Base-by-base conservation (phyloP, 2,113 vertebrate genomes). In the Plectropomus leopardus region DNA sequence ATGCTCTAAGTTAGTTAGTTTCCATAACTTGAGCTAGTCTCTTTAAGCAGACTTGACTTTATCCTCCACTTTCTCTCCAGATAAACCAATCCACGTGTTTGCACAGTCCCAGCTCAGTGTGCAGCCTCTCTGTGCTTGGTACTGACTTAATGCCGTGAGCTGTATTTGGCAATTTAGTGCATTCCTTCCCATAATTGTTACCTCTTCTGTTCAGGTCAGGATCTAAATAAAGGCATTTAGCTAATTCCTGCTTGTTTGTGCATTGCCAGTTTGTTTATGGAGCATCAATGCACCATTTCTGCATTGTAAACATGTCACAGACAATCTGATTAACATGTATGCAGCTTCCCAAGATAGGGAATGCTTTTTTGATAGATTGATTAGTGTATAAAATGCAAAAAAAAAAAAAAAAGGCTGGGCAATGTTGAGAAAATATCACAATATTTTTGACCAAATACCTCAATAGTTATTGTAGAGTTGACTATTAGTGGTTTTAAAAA, bases 81-180 rank as follows among this genome's bases (percentile, higher is more conserved):
- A 76, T 89, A 91, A 91, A 83, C 73, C 86, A 58, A 71, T 90
- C 85, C 92, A 92, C 89, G 89, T 93, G 91, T 82, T 65, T 45
- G 36, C 45, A 21, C 44, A 30, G 48, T 9, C 73, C 36, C 63
- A 17, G 69, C 75, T 80, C 82, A 26, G 65, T 50, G 59, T 83
- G 77, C 69, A 83, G 80, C 47, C 54, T 79, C 0, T 47, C 59
- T 69, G 44, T 86, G 66, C 86, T 74, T 81, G 88, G 80, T 90
- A 82, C 85, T 61, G 58, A 78, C 5, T 79, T 86, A 83, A 84
- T 81, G 53, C 82, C 58, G 51, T 59, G 23, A 66, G 68, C 83
- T 58, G 28, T 72, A 82, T 36, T 82, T 84, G 73, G 82, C 54
- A 16, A 24, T 64, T 60, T 2, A 14, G 0, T 70, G 76, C 86